These are phyloP conservation scores for Pediacus dermestoides DNA, from an alignment of 2,888 invertebrate genomes.

Conservation along the genomic window DNA sequence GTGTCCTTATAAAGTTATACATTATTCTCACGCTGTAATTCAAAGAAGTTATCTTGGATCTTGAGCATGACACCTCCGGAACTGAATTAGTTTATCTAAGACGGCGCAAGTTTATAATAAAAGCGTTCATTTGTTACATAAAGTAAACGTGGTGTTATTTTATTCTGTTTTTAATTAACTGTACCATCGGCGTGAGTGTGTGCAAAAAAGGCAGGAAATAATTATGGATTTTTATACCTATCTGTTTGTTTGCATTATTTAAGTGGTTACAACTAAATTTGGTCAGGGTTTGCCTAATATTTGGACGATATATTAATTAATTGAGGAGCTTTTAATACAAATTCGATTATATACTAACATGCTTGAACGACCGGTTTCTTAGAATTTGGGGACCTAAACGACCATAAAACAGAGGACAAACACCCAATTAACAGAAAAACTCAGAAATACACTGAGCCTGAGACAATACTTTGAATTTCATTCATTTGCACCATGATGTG, in stretches of 20 bases:
- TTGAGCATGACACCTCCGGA: slow-evolving; percentile 3
- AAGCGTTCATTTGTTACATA: slow-evolving; percentile 4
- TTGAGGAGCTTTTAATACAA: background rate
- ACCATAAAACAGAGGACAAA: slow-evolving; percentile 38
- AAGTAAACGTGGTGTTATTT: no score
- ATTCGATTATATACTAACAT: background rate
- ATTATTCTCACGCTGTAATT: slow-evolving; percentile 8
- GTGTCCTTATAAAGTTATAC: background rate
- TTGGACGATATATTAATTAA: slow-evolving; percentile 1
- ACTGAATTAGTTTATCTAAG: slow-evolving; percentile 7
- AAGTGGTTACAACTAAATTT: no score
- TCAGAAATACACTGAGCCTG: slow-evolving; percentile 27
- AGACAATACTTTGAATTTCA: background rate
- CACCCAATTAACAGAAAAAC: slow-evolving; percentile 42
- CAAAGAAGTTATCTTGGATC: background rate
- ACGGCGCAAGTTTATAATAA: slow-evolving; percentile 4
- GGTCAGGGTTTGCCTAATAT: no score
- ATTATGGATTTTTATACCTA: no score
- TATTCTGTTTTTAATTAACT: no score
- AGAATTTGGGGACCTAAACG: slow-evolving; percentile 26
- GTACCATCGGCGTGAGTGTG: no score
- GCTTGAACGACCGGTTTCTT: slow-evolving; percentile 13
- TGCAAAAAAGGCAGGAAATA: no score
- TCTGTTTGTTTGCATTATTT: no score
- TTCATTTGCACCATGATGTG: slow-evolving; percentile 3